Evolutionary conservation across 2,113 vertebrate genomes (phyloP), one percentile per base, ranked within the genome.

Genomic region (Melanotaenia duboulayi): DNA sequence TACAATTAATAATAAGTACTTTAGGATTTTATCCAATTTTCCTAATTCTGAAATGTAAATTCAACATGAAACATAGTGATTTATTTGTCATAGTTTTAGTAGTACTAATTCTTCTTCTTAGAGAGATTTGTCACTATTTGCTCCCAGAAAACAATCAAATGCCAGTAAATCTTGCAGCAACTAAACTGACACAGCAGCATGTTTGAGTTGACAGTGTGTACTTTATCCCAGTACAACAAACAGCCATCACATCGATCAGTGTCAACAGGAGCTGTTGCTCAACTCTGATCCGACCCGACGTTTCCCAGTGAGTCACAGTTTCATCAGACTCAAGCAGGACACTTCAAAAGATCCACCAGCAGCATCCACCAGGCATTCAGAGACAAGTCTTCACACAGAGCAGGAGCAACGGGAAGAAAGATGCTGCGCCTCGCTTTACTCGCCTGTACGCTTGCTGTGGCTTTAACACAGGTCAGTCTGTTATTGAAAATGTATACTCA

Each of bases 391-490:
- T 44, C 56, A n/a, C 58, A 11, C 42, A 44, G 51, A 65, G 44
- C 7, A 44, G 23, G 28, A 16, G 59, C 4, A 1, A 52, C 61
- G 2, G 52, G 9, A 19, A 19, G 17, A 2, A 74, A 72, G 67
- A 94, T 94, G 93, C 40, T 67, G 46, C 54, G 54, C 17, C 68
- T 69, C 4, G 11, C 2, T 5, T 20, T 59, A 1, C 23, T 90
- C 54, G 28, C 78, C 24, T 87, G 59, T 28, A n/a, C 92, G 37
- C 20, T 84, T 0, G 22, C 60, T 2, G 51, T 75, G 9, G 67
- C 79, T 14, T 64, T 82, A 4, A 14, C 61, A 2, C 17, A 23
- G 87, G 92, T 93, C 71, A 92, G 86, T 54, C 32, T 60, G 12
- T 16, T 40, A 11, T 10, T 40, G 10, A 40, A 40, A 40, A 2